These are phyloP conservation scores for Syndactyla subalaris DNA, from an alignment of 2,797 vertebrate genomes.

Conservation along the genomic window DNA sequence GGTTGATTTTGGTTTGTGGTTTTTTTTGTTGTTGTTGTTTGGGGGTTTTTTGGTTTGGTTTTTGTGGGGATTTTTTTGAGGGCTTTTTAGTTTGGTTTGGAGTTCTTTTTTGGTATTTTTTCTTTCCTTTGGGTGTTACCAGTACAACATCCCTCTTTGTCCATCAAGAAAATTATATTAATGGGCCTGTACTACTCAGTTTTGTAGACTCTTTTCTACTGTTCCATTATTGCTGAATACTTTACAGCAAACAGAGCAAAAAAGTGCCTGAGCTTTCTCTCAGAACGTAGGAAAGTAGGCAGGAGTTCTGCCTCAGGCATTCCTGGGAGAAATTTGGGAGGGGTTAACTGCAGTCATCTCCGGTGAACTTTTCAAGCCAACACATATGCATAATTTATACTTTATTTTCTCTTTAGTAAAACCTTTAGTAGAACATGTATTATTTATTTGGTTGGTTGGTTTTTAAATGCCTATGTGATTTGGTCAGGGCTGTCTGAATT, in stretches of 20 bases:
- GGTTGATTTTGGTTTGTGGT: background rate
- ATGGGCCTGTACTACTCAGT: background rate
- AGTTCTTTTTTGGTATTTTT: background rate
- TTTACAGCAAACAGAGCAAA: background rate
- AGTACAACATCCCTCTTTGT: background rate
- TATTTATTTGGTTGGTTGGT: background rate
- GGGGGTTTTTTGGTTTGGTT: background rate
- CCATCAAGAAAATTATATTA: background rate
- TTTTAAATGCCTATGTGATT: background rate
- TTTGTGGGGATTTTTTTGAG: background rate
- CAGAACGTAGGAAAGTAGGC: background rate
- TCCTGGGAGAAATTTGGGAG: background rate
- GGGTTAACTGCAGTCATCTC: background rate
- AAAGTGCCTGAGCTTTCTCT: background rate
- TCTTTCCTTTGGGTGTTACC: background rate
- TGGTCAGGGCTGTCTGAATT: background rate
- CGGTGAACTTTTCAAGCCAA: slow-evolving; percentile 2
- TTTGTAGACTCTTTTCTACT: background rate
- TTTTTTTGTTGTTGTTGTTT: background rate
- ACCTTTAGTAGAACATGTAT: background rate
- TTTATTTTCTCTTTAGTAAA: background rate
- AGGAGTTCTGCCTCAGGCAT: slow-evolving; percentile 43
- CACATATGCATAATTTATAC: slow-evolving; percentile 49
- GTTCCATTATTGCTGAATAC: background rate
- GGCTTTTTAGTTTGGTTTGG: background rate